Evolutionary conservation across 2,113 vertebrate species (phyloP).

Genomic region (Heloderma charlesbogerti): DNA sequence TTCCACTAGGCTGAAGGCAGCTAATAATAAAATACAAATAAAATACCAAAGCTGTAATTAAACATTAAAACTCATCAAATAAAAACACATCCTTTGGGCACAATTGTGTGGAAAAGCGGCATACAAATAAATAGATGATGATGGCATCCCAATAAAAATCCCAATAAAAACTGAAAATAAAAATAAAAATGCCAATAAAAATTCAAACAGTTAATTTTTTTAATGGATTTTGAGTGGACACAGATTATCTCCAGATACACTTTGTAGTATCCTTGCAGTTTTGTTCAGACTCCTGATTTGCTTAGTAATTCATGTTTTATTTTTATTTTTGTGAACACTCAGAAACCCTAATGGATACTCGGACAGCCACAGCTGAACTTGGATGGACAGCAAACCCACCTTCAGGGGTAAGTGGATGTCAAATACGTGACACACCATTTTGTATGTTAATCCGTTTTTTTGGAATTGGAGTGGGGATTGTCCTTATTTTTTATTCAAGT

Average conservation of each 20-base stretch:
- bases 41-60: too few relatives aligned
- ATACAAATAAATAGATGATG: too few relatives aligned
- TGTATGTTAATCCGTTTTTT: not conserved
- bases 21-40: too few relatives aligned
- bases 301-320: conserved; percentile 5
- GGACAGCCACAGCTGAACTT: conserved; percentile 96
- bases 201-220: not conserved
- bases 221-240: not conserved
- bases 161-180: too few relatives aligned
- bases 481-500: not conserved
- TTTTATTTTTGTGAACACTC: conserved; percentile 65
- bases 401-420: conserved; percentile 89
- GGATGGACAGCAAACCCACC: conserved; percentile 98
- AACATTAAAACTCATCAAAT: too few relatives aligned
- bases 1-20: too few relatives aligned
- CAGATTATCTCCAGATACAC: not conserved
- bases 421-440: not conserved
- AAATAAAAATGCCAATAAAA: too few relatives aligned
- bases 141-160: too few relatives aligned
- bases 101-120: too few relatives aligned
- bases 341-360: conserved; percentile 98
- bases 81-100: too few relatives aligned
- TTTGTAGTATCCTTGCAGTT: not conserved
- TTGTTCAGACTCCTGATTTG: accelerated
- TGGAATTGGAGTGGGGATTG: not conserved